These are phyloP conservation scores for Paguma larvata DNA, from an alignment of 2,797 vertebrate genomes.

Conservation along the genomic window DNA sequence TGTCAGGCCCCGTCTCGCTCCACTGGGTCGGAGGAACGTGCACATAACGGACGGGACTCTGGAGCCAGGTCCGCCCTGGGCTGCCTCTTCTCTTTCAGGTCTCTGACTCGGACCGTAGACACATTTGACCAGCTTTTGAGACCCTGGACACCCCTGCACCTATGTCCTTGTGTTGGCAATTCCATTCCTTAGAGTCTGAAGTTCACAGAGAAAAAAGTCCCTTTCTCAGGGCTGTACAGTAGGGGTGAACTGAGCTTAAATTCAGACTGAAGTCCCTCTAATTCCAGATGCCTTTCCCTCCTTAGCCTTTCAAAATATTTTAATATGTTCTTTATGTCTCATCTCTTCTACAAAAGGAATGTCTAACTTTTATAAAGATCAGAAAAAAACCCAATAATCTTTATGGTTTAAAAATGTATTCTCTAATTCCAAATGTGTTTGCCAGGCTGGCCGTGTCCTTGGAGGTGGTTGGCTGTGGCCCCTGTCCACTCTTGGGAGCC, in stretches of 20 bases:
- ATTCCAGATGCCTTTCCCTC: background rate
- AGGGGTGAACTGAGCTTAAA: background rate
- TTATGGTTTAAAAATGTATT: background rate
- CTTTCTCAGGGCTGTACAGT: background rate
- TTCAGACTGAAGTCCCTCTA: background rate
- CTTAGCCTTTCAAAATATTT: background rate
- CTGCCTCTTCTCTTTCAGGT: background rate
- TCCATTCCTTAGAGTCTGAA: background rate
- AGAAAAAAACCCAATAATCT: background rate
- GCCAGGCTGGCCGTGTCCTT: background rate
- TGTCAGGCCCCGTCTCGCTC: background rate
- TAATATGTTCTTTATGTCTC: background rate
- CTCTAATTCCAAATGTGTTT: background rate
- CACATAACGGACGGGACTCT: background rate
- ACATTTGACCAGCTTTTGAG: background rate
- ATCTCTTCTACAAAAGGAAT: slow-evolving; percentile 32
- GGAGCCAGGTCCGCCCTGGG: background rate
- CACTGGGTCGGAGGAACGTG: accelerated
- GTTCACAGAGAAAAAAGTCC: background rate
- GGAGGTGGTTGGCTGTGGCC: background rate
- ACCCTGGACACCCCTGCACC: background rate
- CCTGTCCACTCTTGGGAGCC: background rate
- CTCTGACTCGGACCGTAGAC: background rate
- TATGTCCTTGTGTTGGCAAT: background rate
- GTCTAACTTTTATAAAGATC: slow-evolving; percentile 15